Base-by-base conservation (phyloP, 2,888 invertebrate genomes). In the Hyles lineata region DNA sequence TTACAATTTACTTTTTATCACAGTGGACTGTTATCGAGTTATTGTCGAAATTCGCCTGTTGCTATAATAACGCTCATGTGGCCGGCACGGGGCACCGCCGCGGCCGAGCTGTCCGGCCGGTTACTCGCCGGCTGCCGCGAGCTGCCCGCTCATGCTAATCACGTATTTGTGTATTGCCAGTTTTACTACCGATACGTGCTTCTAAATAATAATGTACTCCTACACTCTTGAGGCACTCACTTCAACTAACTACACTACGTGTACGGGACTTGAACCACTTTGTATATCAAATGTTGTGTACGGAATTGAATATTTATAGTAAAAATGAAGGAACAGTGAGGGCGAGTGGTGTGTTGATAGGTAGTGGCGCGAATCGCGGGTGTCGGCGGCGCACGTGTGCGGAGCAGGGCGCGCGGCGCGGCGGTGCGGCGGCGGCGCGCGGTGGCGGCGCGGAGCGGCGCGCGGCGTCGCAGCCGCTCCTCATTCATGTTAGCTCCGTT, bases 1-100 rank as follows among this genome's bases (percentile, higher is more conserved):
- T 94, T 92, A 93, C 90, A 92, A 90, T 89, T 82, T 87, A 87
- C 88, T 89, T 83, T 87, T 92, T 93, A 92, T 92, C 92, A 81
- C 78, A 82, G 80, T 87, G 83, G 83, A 83, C 87, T 86, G 88
- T 91, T 92, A 92, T 92, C 90, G 32, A 62, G 82, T 85, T 86
- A 85, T 87, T 88, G 88, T 91, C 88, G 88, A 90, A 92, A 90
- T 87, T 89, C 81, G 84, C 82, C 88, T 89, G 90, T 91, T 92
- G 91, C 91, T 92, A 91, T 90, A 89, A 71, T 69, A 69, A 72
- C 35, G 55, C 60, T 60, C 50, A 60, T 67, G 50, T 67, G 67
- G 43, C 23, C 17, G 21, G 83, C 86, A 83, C 80, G 32, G 25
- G 35, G 21, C 43, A 32, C 82, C 82, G 81, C 79, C 80, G 83